These are phyloP conservation scores for Dromiciops gliroides DNA, from an alignment of 2,113 vertebrate species.

Conservation along the genomic window DNA sequence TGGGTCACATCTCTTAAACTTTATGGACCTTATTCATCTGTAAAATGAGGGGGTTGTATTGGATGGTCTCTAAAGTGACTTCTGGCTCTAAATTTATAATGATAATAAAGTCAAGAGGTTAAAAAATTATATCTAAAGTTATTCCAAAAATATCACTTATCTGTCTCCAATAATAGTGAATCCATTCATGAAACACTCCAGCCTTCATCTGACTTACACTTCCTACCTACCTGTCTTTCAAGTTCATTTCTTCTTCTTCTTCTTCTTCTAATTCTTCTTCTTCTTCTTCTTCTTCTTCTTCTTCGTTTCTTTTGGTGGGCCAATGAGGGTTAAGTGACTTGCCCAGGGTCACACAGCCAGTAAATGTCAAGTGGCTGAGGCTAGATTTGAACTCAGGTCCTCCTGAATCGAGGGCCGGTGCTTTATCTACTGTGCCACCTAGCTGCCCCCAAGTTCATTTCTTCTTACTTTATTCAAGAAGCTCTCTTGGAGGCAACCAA, in stretches of 20 bases:
- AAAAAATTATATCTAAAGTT: conserved; percentile 12
- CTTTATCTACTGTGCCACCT: too few relatives aligned
- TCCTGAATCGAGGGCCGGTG: too few relatives aligned
- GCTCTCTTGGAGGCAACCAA: background rate
- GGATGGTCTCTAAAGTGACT: background rate
- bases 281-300: too few relatives aligned
- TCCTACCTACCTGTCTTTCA: background rate
- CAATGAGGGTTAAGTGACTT: too few relatives aligned
- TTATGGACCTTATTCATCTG: background rate
- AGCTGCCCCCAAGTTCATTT: background rate
- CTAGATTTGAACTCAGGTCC: too few relatives aligned
- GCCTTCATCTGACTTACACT: background rate
- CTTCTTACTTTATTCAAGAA: background rate
- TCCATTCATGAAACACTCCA: background rate
- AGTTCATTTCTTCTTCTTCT: background rate
- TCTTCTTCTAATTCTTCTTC: too few relatives aligned
- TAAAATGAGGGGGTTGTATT: background rate
- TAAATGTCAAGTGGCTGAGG: too few relatives aligned
- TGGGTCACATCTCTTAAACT: background rate
- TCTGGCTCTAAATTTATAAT: background rate
- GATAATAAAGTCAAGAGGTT: background rate
- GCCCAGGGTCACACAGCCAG: too few relatives aligned
- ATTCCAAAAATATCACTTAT: conserved; percentile 7
- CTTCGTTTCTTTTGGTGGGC: too few relatives aligned
- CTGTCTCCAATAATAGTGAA: background rate